Evolutionary conservation across 2,888 invertebrate genomes (phyloP).

Genomic region (Saturnia japonica): DNA sequence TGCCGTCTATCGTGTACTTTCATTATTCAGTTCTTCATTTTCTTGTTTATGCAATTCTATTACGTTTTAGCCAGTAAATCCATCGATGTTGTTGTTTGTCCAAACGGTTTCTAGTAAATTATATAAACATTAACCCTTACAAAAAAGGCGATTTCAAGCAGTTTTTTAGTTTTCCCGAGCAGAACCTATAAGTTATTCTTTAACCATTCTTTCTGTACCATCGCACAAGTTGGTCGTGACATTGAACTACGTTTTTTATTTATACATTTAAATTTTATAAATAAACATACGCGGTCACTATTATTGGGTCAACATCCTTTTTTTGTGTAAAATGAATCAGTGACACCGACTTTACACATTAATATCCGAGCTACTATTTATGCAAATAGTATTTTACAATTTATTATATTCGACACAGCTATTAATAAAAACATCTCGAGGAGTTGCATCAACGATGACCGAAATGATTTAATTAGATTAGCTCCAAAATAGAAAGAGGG

Average conservation of each 20-base stretch:
- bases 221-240: background rate
- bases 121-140: background rate
- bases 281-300: constrained; percentile 5
- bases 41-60: background rate
- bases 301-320: background rate
- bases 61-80: no score
- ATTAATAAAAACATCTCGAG: background rate
- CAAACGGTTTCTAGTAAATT: background rate
- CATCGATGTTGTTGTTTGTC: background rate
- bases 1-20: background rate
- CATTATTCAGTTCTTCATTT: background rate
- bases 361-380: background rate
- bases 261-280: background rate
- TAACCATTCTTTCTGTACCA: background rate
- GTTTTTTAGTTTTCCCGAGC: no score
- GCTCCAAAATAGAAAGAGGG: constrained; percentile 30
- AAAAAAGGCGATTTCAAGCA: no score
- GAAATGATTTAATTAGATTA: constrained; percentile 25
- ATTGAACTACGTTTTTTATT: background rate
- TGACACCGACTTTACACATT: background rate
- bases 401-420: background rate
- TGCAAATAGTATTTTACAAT: background rate
- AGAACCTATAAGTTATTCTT: background rate
- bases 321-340: background rate
- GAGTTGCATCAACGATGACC: constrained; percentile 10